phyloP scores from a whole-genome alignment of 2,113 vertebrate species.

The Scatophagus argus region DNA sequence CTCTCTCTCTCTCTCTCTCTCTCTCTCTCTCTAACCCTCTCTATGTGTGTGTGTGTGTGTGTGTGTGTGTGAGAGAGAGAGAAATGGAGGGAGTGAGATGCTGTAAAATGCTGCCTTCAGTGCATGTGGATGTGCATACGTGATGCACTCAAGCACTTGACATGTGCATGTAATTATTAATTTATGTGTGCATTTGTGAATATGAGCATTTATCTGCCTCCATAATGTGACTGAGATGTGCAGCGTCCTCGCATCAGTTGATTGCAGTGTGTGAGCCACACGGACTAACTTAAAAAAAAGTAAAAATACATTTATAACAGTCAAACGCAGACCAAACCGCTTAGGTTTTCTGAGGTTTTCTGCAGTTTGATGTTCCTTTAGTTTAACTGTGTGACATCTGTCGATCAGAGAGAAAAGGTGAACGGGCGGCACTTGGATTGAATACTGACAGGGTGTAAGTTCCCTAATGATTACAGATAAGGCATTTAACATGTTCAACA shows the following conservation, averaged over 20 bases:
- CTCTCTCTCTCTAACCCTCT: no score
- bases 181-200: constrained; percentile 45
- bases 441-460: constrained; percentile 15
- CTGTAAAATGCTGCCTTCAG: constrained; percentile 6
- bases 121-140: constrained; percentile 12
- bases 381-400: background rate
- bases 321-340: background rate
- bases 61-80: constrained; percentile 8
- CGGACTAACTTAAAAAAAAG: background rate
- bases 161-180: constrained; percentile 44
- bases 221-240: constrained; percentile 11
- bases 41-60: background rate
- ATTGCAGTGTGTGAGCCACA: background rate
- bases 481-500: constrained; percentile 18
- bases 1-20: no score
- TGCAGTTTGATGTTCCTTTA: background rate
- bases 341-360: background rate
- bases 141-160: constrained; percentile 39
- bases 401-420: constrained; percentile 23
- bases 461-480: constrained; percentile 36
- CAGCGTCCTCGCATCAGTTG: background rate
- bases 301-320: background rate
- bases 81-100: background rate
- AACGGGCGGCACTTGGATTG: no score
- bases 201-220: constrained; percentile 23